These are phyloP conservation scores for Hozukius guyotensis DNA, from an alignment of 2,797 vertebrate species.

Conservation along the genomic window DNA sequence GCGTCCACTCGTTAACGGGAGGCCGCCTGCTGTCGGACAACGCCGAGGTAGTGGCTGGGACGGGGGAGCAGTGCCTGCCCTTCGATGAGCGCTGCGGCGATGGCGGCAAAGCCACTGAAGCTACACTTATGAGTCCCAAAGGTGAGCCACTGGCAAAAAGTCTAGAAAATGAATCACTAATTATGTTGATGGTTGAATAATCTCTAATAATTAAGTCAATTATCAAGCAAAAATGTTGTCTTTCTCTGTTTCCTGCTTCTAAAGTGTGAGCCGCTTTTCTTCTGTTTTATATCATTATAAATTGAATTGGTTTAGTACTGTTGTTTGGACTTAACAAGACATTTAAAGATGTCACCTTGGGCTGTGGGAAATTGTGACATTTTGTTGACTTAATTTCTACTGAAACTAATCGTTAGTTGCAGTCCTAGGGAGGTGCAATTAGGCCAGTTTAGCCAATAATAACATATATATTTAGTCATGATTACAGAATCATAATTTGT, in stretches of 20 bases:
- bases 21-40: slow-evolving; percentile 92
- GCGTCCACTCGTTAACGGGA: slow-evolving; percentile 90
- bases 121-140: slow-evolving; percentile 98
- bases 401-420: not conserved
- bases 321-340: not conserved
- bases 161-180: not conserved
- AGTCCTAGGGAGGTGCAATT: not conserved
- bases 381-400: not conserved
- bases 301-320: not conserved
- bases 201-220: not conserved
- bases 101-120: slow-evolving; percentile 96
- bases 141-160: slow-evolving; percentile 78
- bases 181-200: not conserved
- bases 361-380: not conserved
- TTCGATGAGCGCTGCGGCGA: slow-evolving; percentile 98
- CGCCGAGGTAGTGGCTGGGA: slow-evolving; percentile 94
- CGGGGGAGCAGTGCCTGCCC: slow-evolving; percentile 94
- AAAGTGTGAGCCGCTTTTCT: not conserved
- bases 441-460: not conserved
- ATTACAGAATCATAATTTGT: not conserved
- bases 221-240: not conserved
- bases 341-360: not conserved
- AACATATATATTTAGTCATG: not conserved
- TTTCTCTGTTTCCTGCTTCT: not conserved
- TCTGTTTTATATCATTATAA: not conserved